Evolutionary conservation across 2,888 invertebrate genomes (phyloP), one percentile per base, ranked within the genome.

Genomic region (Dryocosmus kuriphilus): DNA sequence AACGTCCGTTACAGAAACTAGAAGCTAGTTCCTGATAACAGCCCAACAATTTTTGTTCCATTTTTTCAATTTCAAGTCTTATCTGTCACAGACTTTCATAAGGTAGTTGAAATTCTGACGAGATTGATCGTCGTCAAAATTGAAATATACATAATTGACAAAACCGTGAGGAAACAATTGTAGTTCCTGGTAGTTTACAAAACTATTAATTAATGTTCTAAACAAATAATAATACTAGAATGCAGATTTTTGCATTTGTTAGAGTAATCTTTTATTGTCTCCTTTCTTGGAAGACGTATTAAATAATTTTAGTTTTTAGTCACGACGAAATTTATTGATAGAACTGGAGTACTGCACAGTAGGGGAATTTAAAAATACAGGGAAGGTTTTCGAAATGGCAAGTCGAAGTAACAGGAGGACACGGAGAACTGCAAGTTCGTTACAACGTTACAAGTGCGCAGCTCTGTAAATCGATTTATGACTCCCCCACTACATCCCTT

Each of bases 391-490:
- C 27, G 51, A 71, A 71, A 51, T 27, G 71, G 30, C 30, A 19
- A 51, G 30, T 51, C 27, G 63, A 67, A 32, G 79, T 86, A 87
- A 76, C 84, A 87, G 87, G 87, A 85, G 83, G 80, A 22, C 83
- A 86, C 75, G 79, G 65, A 38, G 74, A 46, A 57, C 51, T 62
- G 82, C 57, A 83, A 78, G 78, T 32, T 76, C 62, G 32, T 71
- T 71, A 71, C 71, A 71, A 32, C 46, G 46, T 76, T 61, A 77
- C 79, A 79, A 78, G 80, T 79, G 78, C 51, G 75, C 80, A 67
- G 41, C 75, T 38, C 41, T 46, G 27, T 41, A 76, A 71, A 77
- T 77, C 71, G 77, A 77, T 77, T 77, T 71, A 30, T 19, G 9
- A 57, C 14, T 51, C 71, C 51, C 46, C 51, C 71, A 71, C 71